Evolutionary conservation across 2,888 invertebrate genomes (phyloP).

Genomic region (Drosophila subquinaria): DNA sequence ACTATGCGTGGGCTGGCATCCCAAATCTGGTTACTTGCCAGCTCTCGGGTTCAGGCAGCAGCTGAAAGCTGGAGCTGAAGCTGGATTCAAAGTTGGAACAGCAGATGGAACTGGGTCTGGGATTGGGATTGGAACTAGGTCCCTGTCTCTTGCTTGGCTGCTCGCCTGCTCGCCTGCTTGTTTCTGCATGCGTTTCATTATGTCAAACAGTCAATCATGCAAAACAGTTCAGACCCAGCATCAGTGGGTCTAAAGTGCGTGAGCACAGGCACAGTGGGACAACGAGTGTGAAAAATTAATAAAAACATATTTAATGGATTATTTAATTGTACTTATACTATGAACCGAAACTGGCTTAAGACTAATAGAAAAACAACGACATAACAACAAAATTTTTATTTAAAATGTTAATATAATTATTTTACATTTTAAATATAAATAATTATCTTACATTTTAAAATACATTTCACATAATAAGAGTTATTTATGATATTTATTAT

Average conservation of each 20-base stretch:
- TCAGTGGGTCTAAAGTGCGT: slow-evolving; percentile 53
- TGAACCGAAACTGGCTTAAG: too few relatives aligned
- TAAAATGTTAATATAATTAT: too few relatives aligned
- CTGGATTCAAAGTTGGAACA: not conserved
- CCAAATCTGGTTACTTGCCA: slow-evolving; percentile 62
- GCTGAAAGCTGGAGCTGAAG: not conserved
- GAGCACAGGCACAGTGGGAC: slow-evolving; percentile 50
- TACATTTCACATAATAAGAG: too few relatives aligned
- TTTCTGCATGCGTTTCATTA: slow-evolving; percentile 78
- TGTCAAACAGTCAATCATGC: slow-evolving; percentile 80
- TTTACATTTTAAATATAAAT: too few relatives aligned
- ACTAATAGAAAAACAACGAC: too few relatives aligned
- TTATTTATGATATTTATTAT: too few relatives aligned
- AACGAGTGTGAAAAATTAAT: not conserved
- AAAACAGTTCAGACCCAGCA: slow-evolving; percentile 68
- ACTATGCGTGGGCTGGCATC: slow-evolving; percentile 34
- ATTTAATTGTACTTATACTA: not conserved
- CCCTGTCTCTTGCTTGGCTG: slow-evolving; percentile 7
- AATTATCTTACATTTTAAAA: too few relatives aligned
- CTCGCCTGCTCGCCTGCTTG: slow-evolving; percentile 34
- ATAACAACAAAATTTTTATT: too few relatives aligned
- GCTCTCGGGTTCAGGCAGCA: slow-evolving; percentile 13
- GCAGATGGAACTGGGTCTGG: not conserved
- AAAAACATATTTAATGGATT: not conserved
- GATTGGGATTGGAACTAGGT: slow-evolving; percentile 2